Conservation (phyloP, 2,888 invertebrate genomes). For the Nephrotoma guestfalica region DNA sequence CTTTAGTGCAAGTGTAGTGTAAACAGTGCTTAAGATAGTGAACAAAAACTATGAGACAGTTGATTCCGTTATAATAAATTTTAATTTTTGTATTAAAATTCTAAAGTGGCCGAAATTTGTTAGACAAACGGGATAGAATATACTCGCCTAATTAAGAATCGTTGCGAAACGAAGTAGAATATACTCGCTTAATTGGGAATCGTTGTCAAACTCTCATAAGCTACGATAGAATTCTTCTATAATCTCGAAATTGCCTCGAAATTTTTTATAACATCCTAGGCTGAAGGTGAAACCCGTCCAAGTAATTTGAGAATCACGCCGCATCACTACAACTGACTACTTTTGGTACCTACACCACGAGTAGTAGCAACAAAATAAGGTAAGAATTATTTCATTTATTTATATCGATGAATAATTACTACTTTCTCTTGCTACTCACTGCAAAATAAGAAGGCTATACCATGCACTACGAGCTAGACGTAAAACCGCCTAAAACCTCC, state of each 20-base stretch:
- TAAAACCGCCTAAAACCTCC: neutral
- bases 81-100: too few relatives aligned
- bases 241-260: too few relatives aligned
- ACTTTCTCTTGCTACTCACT: neutral
- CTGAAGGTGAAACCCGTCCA: neutral
- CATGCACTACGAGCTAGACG: neutral
- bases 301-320: neutral
- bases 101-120: too few relatives aligned
- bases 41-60: too few relatives aligned
- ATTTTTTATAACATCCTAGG: neutral
- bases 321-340: neutral
- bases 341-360: neutral
- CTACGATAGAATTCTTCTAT: neutral
- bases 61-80: too few relatives aligned
- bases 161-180: too few relatives aligned
- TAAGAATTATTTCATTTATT: neutral
- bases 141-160: too few relatives aligned
- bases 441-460: neutral
- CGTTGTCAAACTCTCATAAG: neutral
- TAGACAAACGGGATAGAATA: neutral
- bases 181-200: neutral
- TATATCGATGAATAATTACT: too few relatives aligned
- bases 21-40: too few relatives aligned
- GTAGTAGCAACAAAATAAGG: neutral
- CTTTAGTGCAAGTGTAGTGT: too few relatives aligned